phyloP scores from a whole-genome alignment of 2,797 vertebrate species.

The Pipistrellus pygmaeus region DNA sequence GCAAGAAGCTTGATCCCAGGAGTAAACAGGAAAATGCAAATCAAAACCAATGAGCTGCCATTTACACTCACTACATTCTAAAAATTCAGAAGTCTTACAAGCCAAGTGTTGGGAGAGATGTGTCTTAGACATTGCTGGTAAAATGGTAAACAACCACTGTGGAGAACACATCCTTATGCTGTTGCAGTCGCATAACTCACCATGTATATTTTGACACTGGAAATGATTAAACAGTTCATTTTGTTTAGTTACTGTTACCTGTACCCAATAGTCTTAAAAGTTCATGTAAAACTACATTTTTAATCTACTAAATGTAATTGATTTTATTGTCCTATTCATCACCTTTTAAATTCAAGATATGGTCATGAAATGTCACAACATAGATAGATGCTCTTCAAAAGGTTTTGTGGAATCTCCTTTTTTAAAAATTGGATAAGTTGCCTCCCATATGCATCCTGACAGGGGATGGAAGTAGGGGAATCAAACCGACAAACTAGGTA shows the following conservation, averaged over 20 bases:
- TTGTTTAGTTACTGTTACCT: background rate
- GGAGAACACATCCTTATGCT: background rate
- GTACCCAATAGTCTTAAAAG: slow-evolving; percentile 38
- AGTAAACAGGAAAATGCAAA: slow-evolving; percentile 50
- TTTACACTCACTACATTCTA: background rate
- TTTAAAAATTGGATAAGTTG: background rate
- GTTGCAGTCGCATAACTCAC: background rate
- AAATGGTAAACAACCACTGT: background rate
- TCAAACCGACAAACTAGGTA: too few species aligned
- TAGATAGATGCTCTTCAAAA: background rate
- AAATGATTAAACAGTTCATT: background rate
- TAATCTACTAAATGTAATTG: slow-evolving; percentile 41
- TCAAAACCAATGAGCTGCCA: slow-evolving; percentile 27
- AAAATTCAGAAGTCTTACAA: background rate
- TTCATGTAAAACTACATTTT: slow-evolving; percentile 16
- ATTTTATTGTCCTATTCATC: slow-evolving; percentile 43
- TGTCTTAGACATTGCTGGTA: background rate
- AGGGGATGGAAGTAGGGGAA: too few species aligned
- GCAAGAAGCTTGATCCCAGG: background rate
- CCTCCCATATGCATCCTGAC: too few species aligned
- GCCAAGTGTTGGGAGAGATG: background rate
- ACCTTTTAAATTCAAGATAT: slow-evolving; percentile 34
- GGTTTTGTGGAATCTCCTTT: slow-evolving; percentile 14
- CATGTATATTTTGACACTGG: background rate
- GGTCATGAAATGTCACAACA: background rate